A percentile compares a stretch with the other conserved stretches of the same genome.
phyloP scores from a whole-genome alignment of 1,140 invertebrate species.

The Teleopsis dalmanni region DNA sequence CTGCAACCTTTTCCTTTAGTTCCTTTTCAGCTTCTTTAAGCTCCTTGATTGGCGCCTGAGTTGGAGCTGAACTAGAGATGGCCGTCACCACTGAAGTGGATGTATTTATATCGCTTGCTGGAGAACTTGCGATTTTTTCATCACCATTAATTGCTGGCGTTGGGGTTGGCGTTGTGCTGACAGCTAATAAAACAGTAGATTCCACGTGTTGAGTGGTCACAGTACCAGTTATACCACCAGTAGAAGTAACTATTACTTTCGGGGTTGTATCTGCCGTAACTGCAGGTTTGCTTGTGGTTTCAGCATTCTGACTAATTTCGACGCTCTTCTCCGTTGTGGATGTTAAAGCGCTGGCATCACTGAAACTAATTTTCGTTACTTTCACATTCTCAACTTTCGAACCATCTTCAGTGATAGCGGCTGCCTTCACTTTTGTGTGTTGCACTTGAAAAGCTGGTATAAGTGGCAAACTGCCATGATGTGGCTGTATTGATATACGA shows the following conservation, averaged over 20 bases:
- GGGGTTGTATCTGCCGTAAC: background rate
- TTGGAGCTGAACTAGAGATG: too few relatives aligned
- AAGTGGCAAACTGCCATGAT: background rate
- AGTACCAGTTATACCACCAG: background rate
- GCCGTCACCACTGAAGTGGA: conserved; percentile 7
- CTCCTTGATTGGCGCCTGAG: conserved; percentile 22
- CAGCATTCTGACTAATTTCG: background rate
- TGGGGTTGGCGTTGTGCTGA: background rate
- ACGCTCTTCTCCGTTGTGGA: background rate
- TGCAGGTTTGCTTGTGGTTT: background rate
- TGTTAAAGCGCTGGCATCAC: background rate
- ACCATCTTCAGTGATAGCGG: too few relatives aligned
- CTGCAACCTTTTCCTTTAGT: conserved; percentile 40
- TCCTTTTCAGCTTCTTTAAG: conserved; percentile 36
- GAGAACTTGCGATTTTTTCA: conserved; percentile 30
- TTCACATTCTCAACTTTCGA: too few relatives aligned
- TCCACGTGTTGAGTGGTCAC: background rate
- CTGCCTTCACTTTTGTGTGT: conserved; percentile 1
- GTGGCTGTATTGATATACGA: conserved; percentile 1
- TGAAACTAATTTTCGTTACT: background rate
- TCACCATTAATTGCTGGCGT: conserved; percentile 7
- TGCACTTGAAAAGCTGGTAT: background rate
- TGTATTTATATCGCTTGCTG: background rate
- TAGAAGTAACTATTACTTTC: background rate
- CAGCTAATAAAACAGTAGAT: background rate